phyloP scores from a whole-genome alignment of 2,888 invertebrate species.

The Petrophora chlorosata region DNA sequence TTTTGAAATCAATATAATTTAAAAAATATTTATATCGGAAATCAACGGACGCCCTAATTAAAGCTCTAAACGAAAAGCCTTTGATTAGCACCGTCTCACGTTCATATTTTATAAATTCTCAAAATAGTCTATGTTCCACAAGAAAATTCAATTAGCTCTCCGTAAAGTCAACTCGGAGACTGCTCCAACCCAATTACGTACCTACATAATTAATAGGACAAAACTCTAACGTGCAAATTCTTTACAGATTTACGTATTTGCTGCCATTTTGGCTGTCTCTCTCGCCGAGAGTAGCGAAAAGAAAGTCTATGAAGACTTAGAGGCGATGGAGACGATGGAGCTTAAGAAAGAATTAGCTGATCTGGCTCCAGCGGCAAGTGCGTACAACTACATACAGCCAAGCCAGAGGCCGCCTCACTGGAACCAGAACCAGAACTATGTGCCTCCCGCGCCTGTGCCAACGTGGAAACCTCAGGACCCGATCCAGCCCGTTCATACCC shows the following conservation, averaged over 20 bases:
- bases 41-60: too few species aligned
- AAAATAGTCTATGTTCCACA: too few species aligned
- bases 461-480: constrained; percentile 31
- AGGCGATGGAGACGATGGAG: constrained; percentile 58
- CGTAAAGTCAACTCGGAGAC: neutral
- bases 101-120: too few species aligned
- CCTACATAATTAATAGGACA: neutral
- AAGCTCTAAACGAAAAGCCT: too few species aligned
- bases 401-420: constrained; percentile 41
- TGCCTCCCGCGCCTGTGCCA: constrained; percentile 20
- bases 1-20: too few species aligned
- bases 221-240: neutral
- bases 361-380: constrained; percentile 47
- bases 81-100: too few species aligned
- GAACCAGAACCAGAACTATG: constrained; percentile 40
- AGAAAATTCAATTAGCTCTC: too few species aligned
- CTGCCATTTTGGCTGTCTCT: constrained; percentile 62
- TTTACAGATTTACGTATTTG: constrained; percentile 59
- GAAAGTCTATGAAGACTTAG: constrained; percentile 53
- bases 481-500: constrained; percentile 9
- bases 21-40: too few species aligned
- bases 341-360: constrained; percentile 49
- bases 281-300: constrained; percentile 54
- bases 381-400: constrained; percentile 52
- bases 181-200: neutral